Base-by-base conservation (phyloP, 2,888 invertebrate genomes). In the Agrochola litura region DNA sequence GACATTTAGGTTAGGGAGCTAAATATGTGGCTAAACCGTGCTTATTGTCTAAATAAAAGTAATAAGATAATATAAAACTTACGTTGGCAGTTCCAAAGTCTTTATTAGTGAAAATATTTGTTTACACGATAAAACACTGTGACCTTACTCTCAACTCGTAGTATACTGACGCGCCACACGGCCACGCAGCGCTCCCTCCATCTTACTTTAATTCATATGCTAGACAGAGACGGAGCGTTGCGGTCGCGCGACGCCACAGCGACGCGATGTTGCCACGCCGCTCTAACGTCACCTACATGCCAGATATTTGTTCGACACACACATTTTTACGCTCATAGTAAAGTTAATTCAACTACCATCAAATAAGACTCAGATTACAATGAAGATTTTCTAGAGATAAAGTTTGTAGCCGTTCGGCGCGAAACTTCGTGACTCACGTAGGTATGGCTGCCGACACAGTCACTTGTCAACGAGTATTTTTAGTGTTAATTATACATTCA, bases 391-490 rank as follows among this genome's bases (percentile, higher is more conserved):
- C 6, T 60, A 56, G 41, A 75, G 76, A 78, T 73, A 81, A 82
- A 81, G 75, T 85, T 82, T 82, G 81, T 83, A 79, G 80, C 72
- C 67, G 78, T 87, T 89, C 77, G 85, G 81, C 85, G 89, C 82
- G 86, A 85, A 87, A 84, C 85, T 85, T 84, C 86, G 85, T 86
- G 86, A 86, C 87, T 86, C 79, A 85, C 84, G 84, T 80, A 70
- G 73, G 78, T 83, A 85, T 88, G 85, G 85, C 83, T 77, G 66
- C 85, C 85, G 88, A 87, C 86, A 87, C 78, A 85, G 87, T 82
- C 87, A 85, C 89, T 90, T 92, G 91, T 91, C 91, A 91, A 92
- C 92, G 91, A 89, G 86, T 88, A 89, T 87, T 89, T 78, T 89
- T 88, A 89, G 88, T 88, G 86, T 86, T 91, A 91, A 91, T 92